These are phyloP conservation scores for Pelagia noctiluca DNA, from an alignment of 30 jellyfish, hydroid and myxozoan species.

Conservation along the genomic window DNA sequence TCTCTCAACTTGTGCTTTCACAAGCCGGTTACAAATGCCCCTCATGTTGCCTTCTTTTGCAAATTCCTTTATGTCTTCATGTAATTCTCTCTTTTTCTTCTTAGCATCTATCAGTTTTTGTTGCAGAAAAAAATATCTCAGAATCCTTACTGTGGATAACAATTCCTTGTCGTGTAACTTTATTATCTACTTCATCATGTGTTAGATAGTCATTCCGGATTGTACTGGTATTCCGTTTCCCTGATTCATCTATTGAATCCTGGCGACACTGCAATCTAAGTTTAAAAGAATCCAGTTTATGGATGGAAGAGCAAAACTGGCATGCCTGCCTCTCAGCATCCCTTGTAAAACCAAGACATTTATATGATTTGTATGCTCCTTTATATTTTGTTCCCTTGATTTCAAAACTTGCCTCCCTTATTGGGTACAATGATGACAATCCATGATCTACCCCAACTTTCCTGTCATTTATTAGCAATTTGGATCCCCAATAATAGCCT, in stretches of 20 bases:
- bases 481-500: too few relatives aligned
- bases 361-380: background rate
- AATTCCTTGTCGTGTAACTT: background rate
- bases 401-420: background rate
- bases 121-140: background rate
- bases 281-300: constrained; percentile 7
- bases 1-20: background rate
- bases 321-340: background rate
- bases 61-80: background rate
- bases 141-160: background rate
- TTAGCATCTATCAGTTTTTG: background rate
- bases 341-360: constrained; percentile 11
- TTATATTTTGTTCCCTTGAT: background rate
- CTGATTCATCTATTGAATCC: background rate
- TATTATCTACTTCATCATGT: background rate
- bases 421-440: background rate
- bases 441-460: constrained; percentile 16
- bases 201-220: background rate
- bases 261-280: background rate
- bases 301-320: background rate
- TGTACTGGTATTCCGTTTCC: too few relatives aligned
- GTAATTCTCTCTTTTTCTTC: background rate
- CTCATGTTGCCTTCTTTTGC: constrained; percentile 19
- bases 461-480: constrained; percentile 6
- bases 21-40: constrained; percentile 8